A percentile compares a stretch with the other conserved stretches of the same genome.
Conservation (phyloP, 2,888 invertebrate species). For the Patella depressa region DNA sequence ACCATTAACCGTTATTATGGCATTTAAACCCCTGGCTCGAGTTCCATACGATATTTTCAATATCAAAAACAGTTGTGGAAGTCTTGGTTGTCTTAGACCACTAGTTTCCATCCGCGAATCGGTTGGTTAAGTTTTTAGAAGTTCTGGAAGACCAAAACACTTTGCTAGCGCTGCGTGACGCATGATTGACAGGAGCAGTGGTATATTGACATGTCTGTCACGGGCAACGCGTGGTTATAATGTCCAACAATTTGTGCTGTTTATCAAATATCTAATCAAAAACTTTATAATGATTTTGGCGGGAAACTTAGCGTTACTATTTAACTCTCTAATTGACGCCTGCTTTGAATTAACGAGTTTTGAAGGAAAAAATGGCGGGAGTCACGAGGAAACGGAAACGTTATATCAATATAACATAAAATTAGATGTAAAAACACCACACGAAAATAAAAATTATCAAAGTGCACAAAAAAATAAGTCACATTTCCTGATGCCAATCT, state of each 20-base stretch:
- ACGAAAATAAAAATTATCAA: too few relatives aligned
- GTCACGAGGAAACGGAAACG: conserved; percentile 5
- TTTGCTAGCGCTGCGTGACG: neutral
- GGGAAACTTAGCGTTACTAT: conserved; percentile 5
- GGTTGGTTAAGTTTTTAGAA: too few relatives aligned
- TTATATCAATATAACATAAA: conserved; percentile 13
- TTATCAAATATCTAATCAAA: conserved; percentile 8
- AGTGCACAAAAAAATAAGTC: too few relatives aligned
- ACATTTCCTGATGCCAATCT: too few relatives aligned
- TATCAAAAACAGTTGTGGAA: conserved; percentile 7
- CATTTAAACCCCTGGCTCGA: conserved; percentile 2
- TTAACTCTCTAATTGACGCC: neutral
- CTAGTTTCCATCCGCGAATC: too few relatives aligned
- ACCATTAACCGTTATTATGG: conserved; percentile 10
- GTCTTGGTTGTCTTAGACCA: neutral
- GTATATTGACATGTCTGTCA: neutral
- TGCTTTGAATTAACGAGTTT: conserved; percentile 4
- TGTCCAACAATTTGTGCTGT: conserved; percentile 13
- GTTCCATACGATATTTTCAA: conserved; percentile 10
- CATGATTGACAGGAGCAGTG: neutral
- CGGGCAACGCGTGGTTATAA: conserved; percentile 2
- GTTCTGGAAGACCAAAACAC: too few relatives aligned
- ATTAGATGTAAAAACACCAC: conserved; percentile 5
- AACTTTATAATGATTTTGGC: conserved; percentile 5
- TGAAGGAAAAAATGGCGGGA: neutral